A percentile compares a stretch with the other conserved stretches of the same genome.
phyloP scores from a whole-genome alignment of 2,113 vertebrate genomes.

The Capra hircus region DNA sequence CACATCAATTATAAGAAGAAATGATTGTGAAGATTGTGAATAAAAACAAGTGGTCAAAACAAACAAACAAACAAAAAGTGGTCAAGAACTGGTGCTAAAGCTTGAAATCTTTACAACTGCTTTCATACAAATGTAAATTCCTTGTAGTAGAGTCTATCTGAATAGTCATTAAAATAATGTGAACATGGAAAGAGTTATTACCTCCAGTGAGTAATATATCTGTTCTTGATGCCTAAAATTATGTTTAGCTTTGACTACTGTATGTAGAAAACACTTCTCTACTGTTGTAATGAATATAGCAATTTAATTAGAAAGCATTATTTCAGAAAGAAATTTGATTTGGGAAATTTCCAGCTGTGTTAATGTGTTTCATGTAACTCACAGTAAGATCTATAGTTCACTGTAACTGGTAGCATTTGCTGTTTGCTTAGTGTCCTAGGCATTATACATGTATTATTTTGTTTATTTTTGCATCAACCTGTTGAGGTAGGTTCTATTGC shows the following conservation, averaged over 20 bases:
- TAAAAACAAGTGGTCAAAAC: constrained; percentile 11
- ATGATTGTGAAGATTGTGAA: neutral
- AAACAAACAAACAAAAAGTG: neutral
- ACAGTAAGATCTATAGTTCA: neutral
- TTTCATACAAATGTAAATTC: neutral
- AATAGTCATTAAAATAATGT: neutral
- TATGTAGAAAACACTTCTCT: neutral
- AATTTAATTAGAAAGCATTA: neutral
- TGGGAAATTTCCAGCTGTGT: neutral
- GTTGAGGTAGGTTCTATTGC: neutral
- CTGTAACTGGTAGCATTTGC: neutral
- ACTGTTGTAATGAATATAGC: neutral
- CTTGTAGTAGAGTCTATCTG: neutral
- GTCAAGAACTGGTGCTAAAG: neutral
- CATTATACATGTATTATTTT: neutral
- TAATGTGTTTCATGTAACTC: neutral
- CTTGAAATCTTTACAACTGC: neutral
- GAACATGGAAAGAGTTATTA: neutral
- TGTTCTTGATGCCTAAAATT: neutral
- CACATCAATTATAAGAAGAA: neutral
- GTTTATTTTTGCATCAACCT: neutral
- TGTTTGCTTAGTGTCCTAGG: neutral
- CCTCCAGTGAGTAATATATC: neutral
- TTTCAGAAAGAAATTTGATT: neutral
- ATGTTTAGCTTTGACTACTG: neutral